Base-by-base conservation (phyloP, 2,797 vertebrate genomes). In the Todus mexicanus region DNA sequence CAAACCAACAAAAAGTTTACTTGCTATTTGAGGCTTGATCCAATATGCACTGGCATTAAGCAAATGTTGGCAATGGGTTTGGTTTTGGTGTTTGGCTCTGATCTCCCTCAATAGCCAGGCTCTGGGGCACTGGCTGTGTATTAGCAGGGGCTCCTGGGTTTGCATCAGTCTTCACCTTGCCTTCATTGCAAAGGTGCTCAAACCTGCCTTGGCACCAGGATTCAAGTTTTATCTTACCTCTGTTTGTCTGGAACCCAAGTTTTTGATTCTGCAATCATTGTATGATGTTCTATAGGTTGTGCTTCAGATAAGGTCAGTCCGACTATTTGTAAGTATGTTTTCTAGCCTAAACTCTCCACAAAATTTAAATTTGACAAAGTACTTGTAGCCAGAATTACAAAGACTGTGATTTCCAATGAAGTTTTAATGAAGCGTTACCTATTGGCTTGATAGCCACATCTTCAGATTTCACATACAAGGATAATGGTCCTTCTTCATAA, bases 401-500 rank as follows among this genome's bases (percentile, higher is more conserved):
- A 76, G 22, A 16, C 48, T 7, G 9, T 11, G 15, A 76, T 82
- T 89, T 79, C 59, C 38, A 69, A 40, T 23, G 51, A 81, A 26
- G 48, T 91, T 87, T 81, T 60, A 23, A 35, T 33, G 14, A 56
- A 65, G 57, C 65, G 63, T 97, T 97, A 98, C 97, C 97, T 93
- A 97, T 86, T 77, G 89, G 63, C 77, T 75, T 94, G 60, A 97
- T 92, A 57, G 29, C 8, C 70, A 96, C 29, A 2, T 91, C 64
- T 66, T 95, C 82, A 51, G 83, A 78, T 38, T 86, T 85, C 83
- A 96, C 84, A 26, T 42, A 19, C 29, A 97, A 81, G 5, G 42
- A 95, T 50, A 96, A n/a, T 2, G 31, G 59, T 83, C 80, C 88
- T 42, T 94, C 86, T 42, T 78, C 51, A 9, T 96, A 94, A 81